Conservation (phyloP, 2,113 vertebrate species). For the Myrmecophaga tridactyla region DNA sequence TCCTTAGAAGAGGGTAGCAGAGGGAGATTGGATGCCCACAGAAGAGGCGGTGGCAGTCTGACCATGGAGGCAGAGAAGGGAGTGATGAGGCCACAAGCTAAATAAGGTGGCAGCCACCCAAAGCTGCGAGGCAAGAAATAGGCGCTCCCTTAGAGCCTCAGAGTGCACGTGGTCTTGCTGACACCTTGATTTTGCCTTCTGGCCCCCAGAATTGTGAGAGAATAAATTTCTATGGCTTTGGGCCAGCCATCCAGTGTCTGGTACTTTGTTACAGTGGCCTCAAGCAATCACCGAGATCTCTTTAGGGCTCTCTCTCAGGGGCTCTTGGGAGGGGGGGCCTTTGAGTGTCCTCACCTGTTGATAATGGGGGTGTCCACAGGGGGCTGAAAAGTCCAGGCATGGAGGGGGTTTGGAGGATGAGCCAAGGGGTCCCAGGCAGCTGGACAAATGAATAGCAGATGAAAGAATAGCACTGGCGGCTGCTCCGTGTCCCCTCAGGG, state of each 20-base stretch:
- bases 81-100: background rate
- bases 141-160: too few species aligned
- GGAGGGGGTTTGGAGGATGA: background rate
- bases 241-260: background rate
- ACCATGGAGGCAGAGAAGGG: background rate
- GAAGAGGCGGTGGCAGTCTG: background rate
- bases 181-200: background rate
- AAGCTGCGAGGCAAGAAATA: background rate
- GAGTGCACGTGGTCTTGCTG: background rate
- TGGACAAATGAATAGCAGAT: too few species aligned
- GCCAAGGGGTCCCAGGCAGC: background rate
- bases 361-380: background rate
- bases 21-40: too few species aligned
- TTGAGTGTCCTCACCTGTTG: background rate
- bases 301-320: background rate
- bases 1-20: background rate
- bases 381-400: background rate
- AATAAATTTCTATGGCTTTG: background rate
- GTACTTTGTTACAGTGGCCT: background rate
- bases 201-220: background rate
- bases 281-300: too few species aligned
- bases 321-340: background rate
- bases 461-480: too few species aligned
- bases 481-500: fast-evolving
- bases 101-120: background rate